These are phyloP conservation scores for Tyrophagus putrescentiae DNA, from an alignment of 1,140 invertebrate species.

Conservation along the genomic window DNA sequence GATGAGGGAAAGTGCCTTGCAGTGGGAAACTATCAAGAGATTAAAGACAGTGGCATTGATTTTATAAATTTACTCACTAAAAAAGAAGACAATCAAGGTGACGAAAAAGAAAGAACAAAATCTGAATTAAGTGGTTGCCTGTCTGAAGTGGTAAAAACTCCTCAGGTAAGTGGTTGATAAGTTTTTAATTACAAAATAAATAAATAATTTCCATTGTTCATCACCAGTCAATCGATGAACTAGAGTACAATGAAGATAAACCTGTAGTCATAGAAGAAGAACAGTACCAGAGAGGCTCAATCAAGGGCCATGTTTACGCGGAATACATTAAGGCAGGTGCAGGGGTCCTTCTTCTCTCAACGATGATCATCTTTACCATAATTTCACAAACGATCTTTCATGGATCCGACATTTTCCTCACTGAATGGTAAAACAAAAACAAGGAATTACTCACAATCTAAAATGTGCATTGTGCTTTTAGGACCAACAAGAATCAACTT, in stretches of 20 bases:
- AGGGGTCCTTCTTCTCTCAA: not conserved
- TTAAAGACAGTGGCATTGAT: not conserved
- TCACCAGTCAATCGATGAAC: not conserved
- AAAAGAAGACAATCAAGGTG: too few relatives aligned
- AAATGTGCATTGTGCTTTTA: not conserved
- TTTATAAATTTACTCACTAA: not conserved
- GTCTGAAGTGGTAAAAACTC: not conserved
- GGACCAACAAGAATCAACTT: slow-evolving; percentile 1
- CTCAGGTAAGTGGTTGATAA: not conserved
- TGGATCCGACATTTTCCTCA: slow-evolving; percentile 27
- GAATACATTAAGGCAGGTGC: slow-evolving; percentile 15
- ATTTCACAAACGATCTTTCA: slow-evolving; percentile 27
- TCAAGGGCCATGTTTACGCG: slow-evolving; percentile 20
- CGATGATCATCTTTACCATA: slow-evolving; percentile 24
- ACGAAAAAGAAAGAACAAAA: not conserved
- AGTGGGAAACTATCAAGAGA: slow-evolving; percentile 19
- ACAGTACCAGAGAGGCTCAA: slow-evolving; percentile 21
- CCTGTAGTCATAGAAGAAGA: slow-evolving; percentile 24
- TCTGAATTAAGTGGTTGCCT: not conserved
- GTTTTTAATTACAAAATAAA: too few relatives aligned
- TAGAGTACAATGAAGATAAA: not conserved
- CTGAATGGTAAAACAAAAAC: slow-evolving; percentile 21
- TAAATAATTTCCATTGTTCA: too few relatives aligned
- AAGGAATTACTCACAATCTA: not conserved
- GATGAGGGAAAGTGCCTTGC: slow-evolving; percentile 32